A percentile compares a stretch with the other conserved stretches of the same genome.
Evolutionary conservation across 2,113 vertebrate genomes (phyloP).

Genomic region (Pelobates fuscus): DNA sequence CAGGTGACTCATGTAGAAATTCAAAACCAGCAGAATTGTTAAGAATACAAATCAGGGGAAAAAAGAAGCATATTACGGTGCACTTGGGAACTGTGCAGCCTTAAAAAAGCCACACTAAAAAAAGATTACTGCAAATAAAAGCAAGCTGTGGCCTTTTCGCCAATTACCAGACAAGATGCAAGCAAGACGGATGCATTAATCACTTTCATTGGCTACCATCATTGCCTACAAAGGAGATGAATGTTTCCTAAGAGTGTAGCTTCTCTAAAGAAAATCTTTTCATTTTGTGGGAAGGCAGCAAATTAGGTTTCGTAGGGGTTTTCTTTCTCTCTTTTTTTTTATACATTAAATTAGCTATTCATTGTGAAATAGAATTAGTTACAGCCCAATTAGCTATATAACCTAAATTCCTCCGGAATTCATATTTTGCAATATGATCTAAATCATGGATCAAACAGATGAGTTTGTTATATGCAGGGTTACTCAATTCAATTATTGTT

Average conservation of each 20-base stretch:
- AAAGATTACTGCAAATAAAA: slow-evolving; percentile 9
- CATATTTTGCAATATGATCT: background rate
- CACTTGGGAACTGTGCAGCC: slow-evolving; percentile 17
- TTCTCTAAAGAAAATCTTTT: too few relatives aligned
- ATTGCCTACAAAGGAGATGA: too few relatives aligned
- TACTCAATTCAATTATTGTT: background rate
- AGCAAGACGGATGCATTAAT: background rate
- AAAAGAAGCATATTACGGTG: slow-evolving; percentile 20
- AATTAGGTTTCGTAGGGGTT: too few relatives aligned
- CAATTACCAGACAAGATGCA: slow-evolving; percentile 2
- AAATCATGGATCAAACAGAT: background rate
- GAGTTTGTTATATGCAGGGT: background rate
- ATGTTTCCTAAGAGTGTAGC: too few relatives aligned
- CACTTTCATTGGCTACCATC: background rate
- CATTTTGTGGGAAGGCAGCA: too few relatives aligned
- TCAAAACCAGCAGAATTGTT: slow-evolving; percentile 9
- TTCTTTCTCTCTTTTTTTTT: too few relatives aligned
- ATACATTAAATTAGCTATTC: too few relatives aligned
- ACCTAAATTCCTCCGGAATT: background rate
- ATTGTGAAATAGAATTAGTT: background rate
- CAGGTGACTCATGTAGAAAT: slow-evolving; percentile 12
- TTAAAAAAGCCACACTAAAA: slow-evolving; percentile 4
- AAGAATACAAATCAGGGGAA: slow-evolving; percentile 7
- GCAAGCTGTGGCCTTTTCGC: background rate
- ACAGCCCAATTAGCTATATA: background rate